Conservation (phyloP, 2,888 invertebrate genomes). For the Andrena flavipes region DNA sequence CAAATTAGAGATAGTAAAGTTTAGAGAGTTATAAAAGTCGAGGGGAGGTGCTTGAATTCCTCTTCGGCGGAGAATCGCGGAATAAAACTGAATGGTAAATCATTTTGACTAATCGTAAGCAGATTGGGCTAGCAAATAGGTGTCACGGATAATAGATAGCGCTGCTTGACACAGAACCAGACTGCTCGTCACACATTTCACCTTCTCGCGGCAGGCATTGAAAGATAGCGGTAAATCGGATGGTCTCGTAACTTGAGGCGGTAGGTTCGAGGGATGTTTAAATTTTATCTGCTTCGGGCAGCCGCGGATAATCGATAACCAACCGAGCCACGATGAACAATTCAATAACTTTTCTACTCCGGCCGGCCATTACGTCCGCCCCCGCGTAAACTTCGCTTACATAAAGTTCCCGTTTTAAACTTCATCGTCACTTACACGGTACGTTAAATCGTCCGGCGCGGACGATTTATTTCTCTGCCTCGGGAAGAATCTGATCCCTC, state of each 20-base stretch:
- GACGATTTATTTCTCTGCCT: conserved; percentile 26
- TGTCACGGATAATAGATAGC: neutral
- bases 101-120: neutral
- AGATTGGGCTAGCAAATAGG: neutral
- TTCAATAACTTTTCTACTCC: conserved; percentile 41
- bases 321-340: conserved; percentile 20
- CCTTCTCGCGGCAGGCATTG: neutral
- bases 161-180: neutral
- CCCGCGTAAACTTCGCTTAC: conserved; percentile 32
- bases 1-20: neutral
- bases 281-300: conserved; percentile 8
- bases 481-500: conserved; percentile 39
- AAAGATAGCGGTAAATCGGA: neutral
- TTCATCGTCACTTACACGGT: conserved; percentile 57
- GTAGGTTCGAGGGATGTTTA: neutral
- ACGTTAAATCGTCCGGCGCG: conserved; percentile 42
- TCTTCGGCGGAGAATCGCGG: neutral
- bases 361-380: conserved; percentile 1
- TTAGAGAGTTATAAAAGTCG: neutral
- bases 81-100: neutral
- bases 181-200: neutral
- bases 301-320: conserved; percentile 16
- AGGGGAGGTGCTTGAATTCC: neutral
- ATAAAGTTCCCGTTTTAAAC: conserved; percentile 44
- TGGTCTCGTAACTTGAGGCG: neutral